Evolutionary conservation across 2,888 invertebrate genomes (phyloP), one percentile per base, ranked within the genome.

Genomic region (Catotricha subobsoleta): DNA sequence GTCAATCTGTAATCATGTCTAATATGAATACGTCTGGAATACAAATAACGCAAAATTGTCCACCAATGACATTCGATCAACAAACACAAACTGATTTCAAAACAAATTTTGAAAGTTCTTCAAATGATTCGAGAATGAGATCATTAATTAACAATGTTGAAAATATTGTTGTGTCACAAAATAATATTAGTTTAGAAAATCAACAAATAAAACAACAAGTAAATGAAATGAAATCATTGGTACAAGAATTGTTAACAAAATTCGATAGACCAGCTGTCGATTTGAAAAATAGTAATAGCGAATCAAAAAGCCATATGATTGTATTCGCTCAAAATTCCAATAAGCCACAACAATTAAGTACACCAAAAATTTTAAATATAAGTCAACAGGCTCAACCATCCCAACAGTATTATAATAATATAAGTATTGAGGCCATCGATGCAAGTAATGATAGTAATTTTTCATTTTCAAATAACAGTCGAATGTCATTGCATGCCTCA

Each of bases 31-130:
- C n/a, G n/a, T n/a, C n/a, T n/a, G n/a, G n/a, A n/a, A n/a, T n/a
- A n/a, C n/a, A n/a, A n/a, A n/a, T n/a, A n/a, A n/a, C n/a, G n/a
- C n/a, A 25, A 15, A 21, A 35, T 21, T 23, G 16, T 15, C 45
- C 44, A 13, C 48, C 48, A 18, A 48, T 48, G 48, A 46, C 42
- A 18, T 48, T 46, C 21, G 48, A 48, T 34, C 48, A 48, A 41
- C 45, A 45, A 31, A 48, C 48, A 1, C 48, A 48, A 43, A 47
- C 48, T 3, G 46, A 45, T 30, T 20, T 18, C 7, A 42, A 44
- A 31, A 16, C 7, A 10, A 19, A 2, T 9, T 3, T 10, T 3
- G 33, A 33, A 15, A 19, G 10, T 18, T 5, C 19, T 20, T 13
- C 4, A 9, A 23, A 6, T 21, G 23, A 23, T 3, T 15, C 10